phyloP scores from a whole-genome alignment of 2,113 vertebrate species.

The Proteles cristata region DNA sequence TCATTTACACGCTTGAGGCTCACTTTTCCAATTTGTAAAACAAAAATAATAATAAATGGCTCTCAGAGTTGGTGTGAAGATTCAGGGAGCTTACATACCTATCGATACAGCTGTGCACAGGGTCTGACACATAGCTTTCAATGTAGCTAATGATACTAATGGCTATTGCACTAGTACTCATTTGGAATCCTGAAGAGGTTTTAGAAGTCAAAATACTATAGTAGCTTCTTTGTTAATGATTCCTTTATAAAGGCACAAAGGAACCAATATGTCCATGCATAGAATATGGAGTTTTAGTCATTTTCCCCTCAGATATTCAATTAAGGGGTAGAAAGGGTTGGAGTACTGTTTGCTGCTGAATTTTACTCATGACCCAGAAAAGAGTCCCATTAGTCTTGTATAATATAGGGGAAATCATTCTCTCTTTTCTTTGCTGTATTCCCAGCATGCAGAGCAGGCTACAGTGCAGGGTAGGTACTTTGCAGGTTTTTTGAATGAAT shows the following conservation, averaged over 20 bases:
- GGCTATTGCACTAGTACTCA: neutral
- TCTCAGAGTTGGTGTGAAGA: neutral
- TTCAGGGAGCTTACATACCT: neutral
- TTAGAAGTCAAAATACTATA: slow-evolving; percentile 39
- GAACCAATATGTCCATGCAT: neutral
- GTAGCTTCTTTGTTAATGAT: slow-evolving; percentile 18
- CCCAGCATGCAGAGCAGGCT: neutral
- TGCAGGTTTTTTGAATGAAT: slow-evolving; percentile 18
- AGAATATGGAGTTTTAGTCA: neutral
- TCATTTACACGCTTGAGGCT: neutral
- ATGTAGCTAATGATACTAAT: neutral
- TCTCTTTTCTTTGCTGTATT: neutral
- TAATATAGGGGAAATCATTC: neutral
- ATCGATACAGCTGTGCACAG: neutral
- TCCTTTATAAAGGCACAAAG: slow-evolving; percentile 26
- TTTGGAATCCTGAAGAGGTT: neutral
- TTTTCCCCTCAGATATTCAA: neutral
- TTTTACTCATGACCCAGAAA: slow-evolving; percentile 33
- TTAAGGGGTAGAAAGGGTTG: neutral
- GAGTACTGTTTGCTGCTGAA: slow-evolving; percentile 27
- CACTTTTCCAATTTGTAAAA: slow-evolving; percentile 38
- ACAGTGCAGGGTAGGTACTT: neutral
- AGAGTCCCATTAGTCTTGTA: slow-evolving; percentile 29
- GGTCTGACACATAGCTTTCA: neutral
- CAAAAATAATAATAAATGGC: neutral